Evolutionary conservation across 2,888 invertebrate genomes (phyloP).

Genomic region (Heliconius aoede): DNA sequence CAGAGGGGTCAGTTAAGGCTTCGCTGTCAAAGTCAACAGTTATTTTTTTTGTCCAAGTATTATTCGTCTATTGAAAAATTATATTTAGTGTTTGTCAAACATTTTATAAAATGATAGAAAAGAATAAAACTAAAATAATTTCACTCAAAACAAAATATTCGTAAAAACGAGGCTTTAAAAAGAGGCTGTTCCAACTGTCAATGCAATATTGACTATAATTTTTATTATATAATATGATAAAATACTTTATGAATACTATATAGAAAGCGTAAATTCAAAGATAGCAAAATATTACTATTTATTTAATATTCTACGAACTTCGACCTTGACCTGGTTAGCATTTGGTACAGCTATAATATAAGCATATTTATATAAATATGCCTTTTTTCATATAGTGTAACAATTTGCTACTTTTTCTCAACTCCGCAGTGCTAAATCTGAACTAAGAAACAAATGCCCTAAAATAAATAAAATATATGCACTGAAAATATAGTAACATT

Average conservation of each 20-base stretch:
- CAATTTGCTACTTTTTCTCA: no score
- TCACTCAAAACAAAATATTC: not conserved
- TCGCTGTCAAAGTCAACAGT: constrained; percentile 22
- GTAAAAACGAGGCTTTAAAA: no score
- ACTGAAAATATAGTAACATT: no score
- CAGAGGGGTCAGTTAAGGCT: constrained; percentile 45
- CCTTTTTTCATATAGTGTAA: not conserved
- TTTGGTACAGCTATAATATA: not conserved
- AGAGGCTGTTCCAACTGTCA: not conserved
- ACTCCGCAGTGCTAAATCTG: no score
- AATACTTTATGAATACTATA: not conserved
- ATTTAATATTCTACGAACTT: not conserved
- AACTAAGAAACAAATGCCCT: no score
- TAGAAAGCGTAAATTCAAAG: not conserved
- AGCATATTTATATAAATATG: not conserved
- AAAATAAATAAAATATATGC: no score
- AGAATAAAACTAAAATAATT: no score
- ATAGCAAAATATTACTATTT: not conserved
- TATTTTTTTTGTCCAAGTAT: constrained; percentile 18
- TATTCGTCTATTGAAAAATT: not conserved
- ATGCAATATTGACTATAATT: not conserved
- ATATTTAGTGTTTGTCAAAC: not conserved
- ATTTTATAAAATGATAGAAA: not conserved
- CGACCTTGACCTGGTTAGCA: no score
- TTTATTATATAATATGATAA: not conserved